A percentile compares a stretch with the other conserved stretches of the same genome.
phyloP scores from a whole-genome alignment of 92 coral and sea anemone genomes.

The Ricordea florida region DNA sequence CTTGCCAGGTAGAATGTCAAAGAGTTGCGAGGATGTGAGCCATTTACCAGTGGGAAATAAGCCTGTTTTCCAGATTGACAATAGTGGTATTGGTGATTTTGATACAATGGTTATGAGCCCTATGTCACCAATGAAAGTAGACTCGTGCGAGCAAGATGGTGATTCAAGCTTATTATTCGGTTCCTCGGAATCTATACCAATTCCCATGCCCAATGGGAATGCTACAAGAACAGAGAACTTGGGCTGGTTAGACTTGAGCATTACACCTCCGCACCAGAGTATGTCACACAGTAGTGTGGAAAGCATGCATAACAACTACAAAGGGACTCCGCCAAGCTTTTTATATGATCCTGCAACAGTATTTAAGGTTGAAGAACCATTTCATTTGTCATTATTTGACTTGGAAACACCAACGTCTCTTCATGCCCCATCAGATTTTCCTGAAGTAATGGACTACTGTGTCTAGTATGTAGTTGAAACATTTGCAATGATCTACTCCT shows the following conservation, averaged over 20 bases:
- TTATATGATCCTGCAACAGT: slow-evolving; percentile 69
- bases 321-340: slow-evolving; percentile 71
- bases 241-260: slow-evolving; percentile 79
- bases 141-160: slow-evolving; percentile 65
- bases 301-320: slow-evolving; percentile 22
- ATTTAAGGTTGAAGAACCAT: slow-evolving; percentile 69
- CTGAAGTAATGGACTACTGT: slow-evolving; percentile 92
- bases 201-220: slow-evolving; percentile 50
- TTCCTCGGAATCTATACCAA: slow-evolving; percentile 66
- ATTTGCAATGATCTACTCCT: too few relatives aligned
- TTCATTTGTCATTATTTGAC: slow-evolving; percentile 80
- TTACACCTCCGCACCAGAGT: slow-evolving; percentile 59
- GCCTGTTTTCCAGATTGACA: slow-evolving; percentile 63
- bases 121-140: slow-evolving; percentile 91
- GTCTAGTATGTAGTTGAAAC: slow-evolving; percentile 37
- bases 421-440: slow-evolving; percentile 68
- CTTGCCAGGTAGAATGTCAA: slow-evolving; percentile 70
- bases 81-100: slow-evolving; percentile 71
- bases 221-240: slow-evolving; percentile 55
- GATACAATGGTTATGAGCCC: slow-evolving; percentile 83
- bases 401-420: slow-evolving; percentile 64
- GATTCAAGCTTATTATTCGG: slow-evolving; percentile 44
- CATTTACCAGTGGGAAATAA: slow-evolving; percentile 46
- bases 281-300: slow-evolving; percentile 32
- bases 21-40: slow-evolving; percentile 81